Percentiles rank a stretch among this genome's conserved stretches.
These are phyloP conservation scores for Oncopodura yosiiana DNA, from an alignment of 1,140 invertebrate species.

Conservation along the genomic window DNA sequence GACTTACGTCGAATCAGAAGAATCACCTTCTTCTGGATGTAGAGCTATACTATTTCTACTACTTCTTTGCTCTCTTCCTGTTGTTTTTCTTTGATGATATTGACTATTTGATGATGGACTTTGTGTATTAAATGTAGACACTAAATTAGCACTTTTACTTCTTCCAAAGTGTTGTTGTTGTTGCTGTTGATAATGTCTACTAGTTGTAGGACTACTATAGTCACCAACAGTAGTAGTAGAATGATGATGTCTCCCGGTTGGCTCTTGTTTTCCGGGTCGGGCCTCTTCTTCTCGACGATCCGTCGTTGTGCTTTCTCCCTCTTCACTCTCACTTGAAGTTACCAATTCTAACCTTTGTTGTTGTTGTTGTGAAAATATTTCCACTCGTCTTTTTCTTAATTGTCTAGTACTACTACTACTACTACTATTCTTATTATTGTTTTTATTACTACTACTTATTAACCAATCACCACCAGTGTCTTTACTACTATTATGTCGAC, in stretches of 20 bases:
- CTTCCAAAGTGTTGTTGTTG: no score
- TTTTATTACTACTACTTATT: neutral
- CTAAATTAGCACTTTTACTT: no score
- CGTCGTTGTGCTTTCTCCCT: slow-evolving; percentile 30
- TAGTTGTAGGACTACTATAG: slow-evolving; percentile 8
- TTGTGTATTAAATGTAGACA: no score
- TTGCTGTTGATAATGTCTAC: no score
- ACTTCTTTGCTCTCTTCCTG: neutral
- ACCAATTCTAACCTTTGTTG: neutral
- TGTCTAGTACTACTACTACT: neutral
- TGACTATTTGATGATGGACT: no score
- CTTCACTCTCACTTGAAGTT: slow-evolving; percentile 14
- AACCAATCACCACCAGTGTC: neutral
- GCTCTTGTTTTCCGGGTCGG: slow-evolving; percentile 18
- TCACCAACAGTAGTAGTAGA: slow-evolving; percentile 4
- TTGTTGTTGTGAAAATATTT: neutral
- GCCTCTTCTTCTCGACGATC: slow-evolving; percentile 21
- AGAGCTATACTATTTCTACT: neutral
- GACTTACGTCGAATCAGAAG: neutral
- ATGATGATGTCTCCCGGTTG: slow-evolving; percentile 3
- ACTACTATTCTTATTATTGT: neutral
- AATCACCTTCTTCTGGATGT: neutral
- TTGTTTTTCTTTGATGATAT: neutral
- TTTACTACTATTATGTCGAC: neutral
- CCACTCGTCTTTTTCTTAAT: slow-evolving; percentile 18